These are phyloP conservation scores for Heloderma charlesbogerti DNA, from an alignment of 2,113 vertebrate species.

Conservation along the genomic window DNA sequence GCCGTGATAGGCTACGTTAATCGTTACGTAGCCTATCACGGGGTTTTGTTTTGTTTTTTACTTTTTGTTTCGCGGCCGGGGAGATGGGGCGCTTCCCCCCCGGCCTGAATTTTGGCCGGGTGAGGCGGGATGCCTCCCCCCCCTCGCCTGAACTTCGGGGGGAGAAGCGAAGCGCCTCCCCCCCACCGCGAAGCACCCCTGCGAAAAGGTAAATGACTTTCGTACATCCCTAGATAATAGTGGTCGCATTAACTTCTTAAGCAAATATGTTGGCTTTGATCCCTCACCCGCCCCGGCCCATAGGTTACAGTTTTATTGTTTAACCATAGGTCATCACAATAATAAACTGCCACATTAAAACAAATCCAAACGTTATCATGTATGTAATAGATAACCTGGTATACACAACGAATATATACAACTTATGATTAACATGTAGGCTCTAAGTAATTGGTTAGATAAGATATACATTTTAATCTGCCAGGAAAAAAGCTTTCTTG, in stretches of 20 bases:
- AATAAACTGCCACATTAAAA: background rate
- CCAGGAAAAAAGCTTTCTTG: background rate
- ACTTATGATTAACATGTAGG: background rate
- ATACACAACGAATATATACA: background rate
- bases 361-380: background rate
- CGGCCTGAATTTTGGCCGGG: too few species aligned
- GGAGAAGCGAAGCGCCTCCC: too few species aligned
- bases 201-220: too few species aligned
- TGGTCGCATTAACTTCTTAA: background rate
- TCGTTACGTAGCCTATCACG: too few species aligned
- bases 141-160: too few species aligned
- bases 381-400: background rate
- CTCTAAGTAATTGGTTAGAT: background rate
- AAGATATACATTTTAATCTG: background rate
- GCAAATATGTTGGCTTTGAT: background rate
- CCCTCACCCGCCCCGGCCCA: background rate
- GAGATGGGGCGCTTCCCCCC: too few species aligned
- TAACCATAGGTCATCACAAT: background rate
- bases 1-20: too few species aligned
- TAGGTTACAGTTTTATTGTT: background rate
- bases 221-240: too few species aligned
- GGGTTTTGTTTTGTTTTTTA: too few species aligned
- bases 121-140: too few species aligned
- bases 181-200: too few species aligned
- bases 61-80: too few species aligned